Evolutionary conservation across 2,888 invertebrate genomes (phyloP).

Genomic region (Omphaloscelis lunosa): DNA sequence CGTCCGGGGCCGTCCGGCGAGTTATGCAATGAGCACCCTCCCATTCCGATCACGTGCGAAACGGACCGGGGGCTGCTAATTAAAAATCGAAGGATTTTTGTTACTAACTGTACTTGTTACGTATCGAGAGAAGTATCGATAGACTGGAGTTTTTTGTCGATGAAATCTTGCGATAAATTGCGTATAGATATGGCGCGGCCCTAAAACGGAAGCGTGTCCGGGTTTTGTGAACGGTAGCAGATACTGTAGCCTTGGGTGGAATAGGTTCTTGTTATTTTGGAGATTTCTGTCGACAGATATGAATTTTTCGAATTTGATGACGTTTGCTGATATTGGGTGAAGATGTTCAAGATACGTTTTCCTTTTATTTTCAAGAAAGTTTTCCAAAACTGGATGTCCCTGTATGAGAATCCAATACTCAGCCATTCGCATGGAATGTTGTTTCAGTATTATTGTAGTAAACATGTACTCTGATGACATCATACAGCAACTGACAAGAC

Average conservation of each 20-base stretch:
- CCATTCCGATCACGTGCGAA: constrained; percentile 86
- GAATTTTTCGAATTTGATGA: constrained; percentile 55
- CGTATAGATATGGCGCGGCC: constrained; percentile 57
- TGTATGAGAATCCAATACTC: background rate
- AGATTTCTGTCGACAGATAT: constrained; percentile 52
- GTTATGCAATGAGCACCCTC: constrained; percentile 79
- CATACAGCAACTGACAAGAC: background rate
- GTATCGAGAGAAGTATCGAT: constrained; percentile 59
- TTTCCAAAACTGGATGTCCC: background rate
- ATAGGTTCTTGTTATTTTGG: constrained; percentile 63
- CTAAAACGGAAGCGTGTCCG: constrained; percentile 65
- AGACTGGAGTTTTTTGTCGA: constrained; percentile 53
- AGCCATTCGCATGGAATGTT: background rate
- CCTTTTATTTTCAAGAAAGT: background rate
- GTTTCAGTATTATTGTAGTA: background rate
- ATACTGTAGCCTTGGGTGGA: constrained; percentile 45
- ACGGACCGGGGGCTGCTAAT: constrained; percentile 82
- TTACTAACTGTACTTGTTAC: constrained; percentile 82
- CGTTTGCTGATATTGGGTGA: constrained; percentile 38
- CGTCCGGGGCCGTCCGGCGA: constrained; percentile 69
- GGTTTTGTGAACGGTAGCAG: constrained; percentile 58
- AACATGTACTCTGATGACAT: background rate
- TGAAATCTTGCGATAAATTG: constrained; percentile 63
- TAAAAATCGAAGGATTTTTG: constrained; percentile 90
- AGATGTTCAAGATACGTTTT: constrained; percentile 27